A percentile compares a stretch with the other conserved stretches of the same genome.
Evolutionary conservation across 2,113 vertebrate genomes (phyloP).

Genomic region (Grantiella picta): DNA sequence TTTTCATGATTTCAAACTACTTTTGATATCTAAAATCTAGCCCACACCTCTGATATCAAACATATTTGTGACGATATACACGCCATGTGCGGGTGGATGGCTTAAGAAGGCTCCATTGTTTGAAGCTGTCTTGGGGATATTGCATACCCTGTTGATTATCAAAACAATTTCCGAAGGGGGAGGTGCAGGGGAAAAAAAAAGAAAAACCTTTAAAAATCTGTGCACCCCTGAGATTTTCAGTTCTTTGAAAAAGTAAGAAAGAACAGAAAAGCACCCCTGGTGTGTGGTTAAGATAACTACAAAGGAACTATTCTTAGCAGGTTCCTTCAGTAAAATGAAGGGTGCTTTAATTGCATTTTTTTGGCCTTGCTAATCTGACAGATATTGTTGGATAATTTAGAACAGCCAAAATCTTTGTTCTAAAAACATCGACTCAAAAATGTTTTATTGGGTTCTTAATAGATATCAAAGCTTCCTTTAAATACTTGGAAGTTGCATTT

Average conservation of each 20-base stretch:
- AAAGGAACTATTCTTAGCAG: conserved; percentile 44
- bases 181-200: background rate
- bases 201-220: background rate
- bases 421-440: background rate
- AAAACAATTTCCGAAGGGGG: background rate
- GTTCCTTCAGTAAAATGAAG: background rate
- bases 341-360: conserved; percentile 12
- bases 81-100: fast-evolving
- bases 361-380: conserved; percentile 34
- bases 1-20: background rate
- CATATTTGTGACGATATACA: background rate
- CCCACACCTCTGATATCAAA: background rate
- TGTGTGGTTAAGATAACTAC: conserved; percentile 30
- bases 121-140: background rate
- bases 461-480: background rate
- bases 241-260: background rate
- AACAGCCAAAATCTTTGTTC: conserved; percentile 14
- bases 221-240: background rate
- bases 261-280: conserved; percentile 8
- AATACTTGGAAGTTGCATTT: background rate
- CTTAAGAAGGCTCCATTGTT: background rate
- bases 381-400: conserved; percentile 17
- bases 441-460: background rate
- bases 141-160: background rate
- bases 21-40: background rate